phyloP scores from a whole-genome alignment of 2,888 invertebrate genomes.

The Drepana falcataria region DNA sequence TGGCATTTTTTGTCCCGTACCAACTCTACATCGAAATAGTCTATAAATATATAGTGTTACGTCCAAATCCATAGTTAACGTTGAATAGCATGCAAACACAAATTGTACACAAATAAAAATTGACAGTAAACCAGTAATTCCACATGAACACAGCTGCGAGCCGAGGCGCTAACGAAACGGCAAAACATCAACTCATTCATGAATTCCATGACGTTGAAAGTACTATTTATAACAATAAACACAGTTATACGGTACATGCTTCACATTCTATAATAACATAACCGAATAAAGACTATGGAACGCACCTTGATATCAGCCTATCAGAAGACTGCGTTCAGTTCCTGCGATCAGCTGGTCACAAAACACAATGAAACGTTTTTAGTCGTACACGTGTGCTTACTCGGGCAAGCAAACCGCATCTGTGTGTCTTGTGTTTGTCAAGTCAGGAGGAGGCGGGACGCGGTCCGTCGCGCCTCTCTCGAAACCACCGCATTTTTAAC shows the following conservation, averaged over 20 bases:
- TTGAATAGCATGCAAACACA: not conserved
- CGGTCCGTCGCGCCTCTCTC: slow-evolving; percentile 54
- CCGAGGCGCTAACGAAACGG: not conserved
- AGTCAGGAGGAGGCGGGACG: slow-evolving; percentile 46
- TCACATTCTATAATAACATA: slow-evolving; percentile 1
- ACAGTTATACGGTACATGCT: not conserved
- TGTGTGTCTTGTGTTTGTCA: not conserved
- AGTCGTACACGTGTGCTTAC: slow-evolving; percentile 31
- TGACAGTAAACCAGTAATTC: not conserved
- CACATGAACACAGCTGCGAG: not conserved
- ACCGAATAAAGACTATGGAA: slow-evolving; percentile 3
- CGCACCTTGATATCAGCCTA: slow-evolving; percentile 14
- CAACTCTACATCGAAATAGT: not conserved
- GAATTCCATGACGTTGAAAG: slow-evolving; percentile 20
- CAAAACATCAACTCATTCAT: slow-evolving; percentile 15
- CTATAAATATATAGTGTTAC: not conserved
- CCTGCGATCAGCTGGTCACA: slow-evolving; percentile 40
- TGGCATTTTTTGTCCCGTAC: not conserved
- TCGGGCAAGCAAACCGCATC: slow-evolving; percentile 16
- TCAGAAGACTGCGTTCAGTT: slow-evolving; percentile 7
- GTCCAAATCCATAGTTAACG: not conserved
- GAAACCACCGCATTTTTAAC: slow-evolving; percentile 57
- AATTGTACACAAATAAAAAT: not conserved
- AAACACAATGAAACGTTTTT: slow-evolving; percentile 18
- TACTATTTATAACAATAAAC: slow-evolving; percentile 1